Conservation (phyloP, 2,888 invertebrate genomes). For the Raillietiella orientalis region DNA sequence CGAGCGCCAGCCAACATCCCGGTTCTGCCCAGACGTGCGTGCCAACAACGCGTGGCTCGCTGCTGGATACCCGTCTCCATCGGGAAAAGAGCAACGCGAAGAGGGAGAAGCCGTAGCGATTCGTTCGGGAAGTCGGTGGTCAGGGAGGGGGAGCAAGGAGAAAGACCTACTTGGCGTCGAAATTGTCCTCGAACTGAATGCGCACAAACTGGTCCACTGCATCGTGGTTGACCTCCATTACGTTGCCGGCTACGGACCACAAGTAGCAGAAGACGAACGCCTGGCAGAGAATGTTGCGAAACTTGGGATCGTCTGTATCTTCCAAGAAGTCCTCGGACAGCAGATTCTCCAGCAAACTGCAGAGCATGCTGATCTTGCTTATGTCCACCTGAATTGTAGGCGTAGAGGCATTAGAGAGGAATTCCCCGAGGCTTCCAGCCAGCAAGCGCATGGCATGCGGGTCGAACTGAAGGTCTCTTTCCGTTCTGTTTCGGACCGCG, state of each 20-base stretch:
- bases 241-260: constrained; percentile 63
- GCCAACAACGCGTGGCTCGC: too few relatives aligned
- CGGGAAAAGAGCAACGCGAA: too few relatives aligned
- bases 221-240: constrained; percentile 29
- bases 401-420: constrained; percentile 2
- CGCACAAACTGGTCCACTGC: constrained; percentile 32
- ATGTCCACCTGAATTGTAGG: constrained; percentile 45
- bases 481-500: too few relatives aligned
- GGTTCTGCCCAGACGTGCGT: too few relatives aligned
- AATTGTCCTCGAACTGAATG: constrained; percentile 30
- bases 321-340: constrained; percentile 27
- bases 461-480: too few relatives aligned
- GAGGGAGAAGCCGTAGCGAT: too few relatives aligned
- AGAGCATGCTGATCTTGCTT: constrained; percentile 41
- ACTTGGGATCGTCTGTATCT: constrained; percentile 17
- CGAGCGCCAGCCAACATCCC: too few relatives aligned
- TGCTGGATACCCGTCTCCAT: too few relatives aligned
- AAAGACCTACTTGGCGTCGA: constrained; percentile 26
- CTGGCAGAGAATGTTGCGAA: constrained; percentile 30
- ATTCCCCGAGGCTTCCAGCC: background rate
- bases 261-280: constrained; percentile 46
- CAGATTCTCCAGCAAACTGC: constrained; percentile 33
- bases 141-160: too few relatives aligned
- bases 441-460: background rate
- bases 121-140: too few relatives aligned